Percentiles rank a stretch among this genome's conserved stretches.
Conservation (phyloP, 2,888 invertebrate genomes). For the Ptilodon capucinus region DNA sequence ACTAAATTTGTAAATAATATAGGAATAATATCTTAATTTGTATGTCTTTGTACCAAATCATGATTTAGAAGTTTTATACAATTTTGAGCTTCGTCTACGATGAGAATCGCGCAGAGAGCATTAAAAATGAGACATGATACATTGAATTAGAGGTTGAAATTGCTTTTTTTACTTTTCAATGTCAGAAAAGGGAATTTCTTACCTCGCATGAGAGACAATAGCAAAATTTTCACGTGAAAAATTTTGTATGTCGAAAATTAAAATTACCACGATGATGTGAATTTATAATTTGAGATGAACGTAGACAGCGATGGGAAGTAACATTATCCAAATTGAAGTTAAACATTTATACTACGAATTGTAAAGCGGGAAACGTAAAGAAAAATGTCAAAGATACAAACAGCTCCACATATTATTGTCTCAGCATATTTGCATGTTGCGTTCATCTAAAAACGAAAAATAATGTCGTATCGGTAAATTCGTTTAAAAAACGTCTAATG, state of each 20-base stretch:
- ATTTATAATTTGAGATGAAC: not conserved
- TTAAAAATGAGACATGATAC: conserved; percentile 28
- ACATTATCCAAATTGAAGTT: not conserved
- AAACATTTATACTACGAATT: not conserved
- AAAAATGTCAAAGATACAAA: conserved; percentile 25
- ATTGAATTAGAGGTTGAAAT: conserved; percentile 51
- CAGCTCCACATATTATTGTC: conserved; percentile 40
- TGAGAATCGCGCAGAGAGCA: conserved; percentile 58
- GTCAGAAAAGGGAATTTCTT: conserved; percentile 65
- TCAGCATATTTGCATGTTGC: conserved; percentile 25
- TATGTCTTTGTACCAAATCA: conserved; percentile 79
- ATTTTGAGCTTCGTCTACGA: conserved; percentile 53
- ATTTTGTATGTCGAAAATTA: conserved; percentile 63
- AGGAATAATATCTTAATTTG: conserved; percentile 77
- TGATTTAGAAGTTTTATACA: conserved; percentile 48
- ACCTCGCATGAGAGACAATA: conserved; percentile 54
- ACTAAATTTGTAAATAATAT: conserved; percentile 70
- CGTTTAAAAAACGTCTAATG: conserved; percentile 2
- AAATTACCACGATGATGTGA: conserved; percentile 2
- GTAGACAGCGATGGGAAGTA: not conserved
- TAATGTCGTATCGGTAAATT: conserved; percentile 42
- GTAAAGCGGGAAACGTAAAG: not conserved
- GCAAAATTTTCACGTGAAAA: conserved; percentile 71
- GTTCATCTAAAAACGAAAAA: conserved; percentile 13
- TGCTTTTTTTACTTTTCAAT: conserved; percentile 61